Evolutionary conservation across 2,888 invertebrate species (phyloP).

Genomic region (Heliconius aoede): DNA sequence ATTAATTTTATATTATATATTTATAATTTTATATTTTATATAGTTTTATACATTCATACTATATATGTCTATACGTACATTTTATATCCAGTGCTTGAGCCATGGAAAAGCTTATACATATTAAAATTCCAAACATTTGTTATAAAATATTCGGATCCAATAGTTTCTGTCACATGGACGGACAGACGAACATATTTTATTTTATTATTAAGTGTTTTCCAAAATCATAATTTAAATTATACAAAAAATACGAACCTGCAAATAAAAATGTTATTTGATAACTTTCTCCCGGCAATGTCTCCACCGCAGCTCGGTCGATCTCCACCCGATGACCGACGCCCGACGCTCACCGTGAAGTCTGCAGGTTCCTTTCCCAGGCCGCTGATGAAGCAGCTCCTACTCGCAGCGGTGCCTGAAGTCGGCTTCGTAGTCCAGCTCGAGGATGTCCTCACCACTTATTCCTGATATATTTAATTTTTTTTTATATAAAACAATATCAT

Average conservation of each 20-base stretch:
- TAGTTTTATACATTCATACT: too few relatives aligned
- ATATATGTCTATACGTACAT: too few relatives aligned
- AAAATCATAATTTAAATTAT: background rate
- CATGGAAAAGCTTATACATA: too few relatives aligned
- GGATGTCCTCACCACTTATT: too few relatives aligned
- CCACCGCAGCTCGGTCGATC: background rate
- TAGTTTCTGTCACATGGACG: background rate
- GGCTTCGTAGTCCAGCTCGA: too few relatives aligned
- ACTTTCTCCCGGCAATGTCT: background rate
- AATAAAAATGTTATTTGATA: background rate
- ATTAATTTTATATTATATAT: too few relatives aligned
- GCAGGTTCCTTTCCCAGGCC: background rate
- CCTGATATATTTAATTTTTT: too few relatives aligned
- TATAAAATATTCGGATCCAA: background rate
- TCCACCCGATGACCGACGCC: background rate
- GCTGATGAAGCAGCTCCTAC: background rate
- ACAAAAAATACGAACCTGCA: conserved; percentile 20
- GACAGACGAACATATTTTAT: background rate
- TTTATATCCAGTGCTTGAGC: too few relatives aligned
- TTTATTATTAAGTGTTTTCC: background rate
- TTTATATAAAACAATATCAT: too few relatives aligned
- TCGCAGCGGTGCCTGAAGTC: background rate
- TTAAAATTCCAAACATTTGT: too few relatives aligned
- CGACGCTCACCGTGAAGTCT: background rate
- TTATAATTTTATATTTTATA: too few relatives aligned